Conservation (phyloP, 1,140 invertebrate genomes). For the Saccostrea echinata region DNA sequence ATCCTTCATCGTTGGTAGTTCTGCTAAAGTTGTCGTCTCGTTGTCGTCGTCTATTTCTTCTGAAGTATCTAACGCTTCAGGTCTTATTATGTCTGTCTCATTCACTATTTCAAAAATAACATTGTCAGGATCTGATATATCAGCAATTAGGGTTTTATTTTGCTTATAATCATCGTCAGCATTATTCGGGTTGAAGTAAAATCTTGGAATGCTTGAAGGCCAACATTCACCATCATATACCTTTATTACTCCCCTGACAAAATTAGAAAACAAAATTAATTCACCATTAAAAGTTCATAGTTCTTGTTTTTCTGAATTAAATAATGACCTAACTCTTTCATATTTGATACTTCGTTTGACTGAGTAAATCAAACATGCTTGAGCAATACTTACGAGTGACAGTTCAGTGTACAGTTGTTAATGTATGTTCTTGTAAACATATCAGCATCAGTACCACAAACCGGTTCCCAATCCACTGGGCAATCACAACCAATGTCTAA, state of each 20-base stretch:
- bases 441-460: conserved; percentile 19
- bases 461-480: not conserved
- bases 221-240: conserved; percentile 32
- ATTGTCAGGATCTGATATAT: not conserved
- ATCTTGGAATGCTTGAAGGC: not conserved
- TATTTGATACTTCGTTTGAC: not conserved
- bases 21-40: not conserved
- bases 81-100: not conserved
- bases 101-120: conserved; percentile 9
- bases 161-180: not conserved
- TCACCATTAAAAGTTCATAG: not conserved
- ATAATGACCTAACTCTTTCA: not conserved
- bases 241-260: not conserved
- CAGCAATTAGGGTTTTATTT: not conserved
- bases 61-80: not conserved
- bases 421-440: conserved; percentile 14
- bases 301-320: too few species aligned
- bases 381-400: not conserved
- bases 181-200: not conserved
- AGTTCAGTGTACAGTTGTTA: conserved; percentile 25
- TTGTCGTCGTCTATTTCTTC: not conserved
- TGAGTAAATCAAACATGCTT: not conserved
- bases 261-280: not conserved
- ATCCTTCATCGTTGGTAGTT: not conserved
- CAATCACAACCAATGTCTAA: conserved; percentile 23